Evolutionary conservation across 1,140 invertebrate species (phyloP).

Genomic region (Drosophila bipectinata): DNA sequence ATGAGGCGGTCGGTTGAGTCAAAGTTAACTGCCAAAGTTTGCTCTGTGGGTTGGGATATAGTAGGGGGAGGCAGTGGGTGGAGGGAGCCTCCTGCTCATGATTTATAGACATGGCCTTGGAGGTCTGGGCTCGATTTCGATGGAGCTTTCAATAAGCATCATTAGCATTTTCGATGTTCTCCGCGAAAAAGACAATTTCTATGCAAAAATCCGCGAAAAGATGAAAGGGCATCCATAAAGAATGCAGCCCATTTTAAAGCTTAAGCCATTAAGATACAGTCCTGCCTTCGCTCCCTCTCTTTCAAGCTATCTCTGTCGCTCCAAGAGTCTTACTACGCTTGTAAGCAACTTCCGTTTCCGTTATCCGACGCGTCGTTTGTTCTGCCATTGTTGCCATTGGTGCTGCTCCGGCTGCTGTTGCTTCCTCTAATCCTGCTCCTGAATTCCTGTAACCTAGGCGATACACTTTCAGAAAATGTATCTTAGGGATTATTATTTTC

Average conservation of each 20-base stretch:
- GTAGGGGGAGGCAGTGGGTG: too few relatives aligned
- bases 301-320: constrained; percentile 12
- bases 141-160: constrained; percentile 33
- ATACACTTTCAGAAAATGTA: background rate
- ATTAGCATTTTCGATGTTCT: constrained; percentile 42
- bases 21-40: constrained; percentile 17
- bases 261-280: constrained; percentile 54
- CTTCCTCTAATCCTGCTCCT: constrained; percentile 19
- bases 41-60: background rate
- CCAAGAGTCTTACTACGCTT: constrained; percentile 46
- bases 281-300: background rate
- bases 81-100: background rate
- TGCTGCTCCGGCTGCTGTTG: constrained; percentile 26
- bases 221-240: constrained; percentile 42
- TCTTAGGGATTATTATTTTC: too few relatives aligned
- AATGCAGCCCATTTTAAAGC: constrained; percentile 63
- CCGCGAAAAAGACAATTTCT: constrained; percentile 3
- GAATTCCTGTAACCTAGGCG: background rate
- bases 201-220: constrained; percentile 28
- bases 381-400: constrained; percentile 62
- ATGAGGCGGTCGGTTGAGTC: constrained; percentile 7
- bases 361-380: constrained; percentile 72
- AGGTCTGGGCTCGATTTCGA: constrained; percentile 1
- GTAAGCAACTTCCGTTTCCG: constrained; percentile 78
- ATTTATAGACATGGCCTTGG: constrained; percentile 33